These are phyloP conservation scores for Chionomys nivalis DNA, from an alignment of 2,113 vertebrate species.

Conservation along the genomic window DNA sequence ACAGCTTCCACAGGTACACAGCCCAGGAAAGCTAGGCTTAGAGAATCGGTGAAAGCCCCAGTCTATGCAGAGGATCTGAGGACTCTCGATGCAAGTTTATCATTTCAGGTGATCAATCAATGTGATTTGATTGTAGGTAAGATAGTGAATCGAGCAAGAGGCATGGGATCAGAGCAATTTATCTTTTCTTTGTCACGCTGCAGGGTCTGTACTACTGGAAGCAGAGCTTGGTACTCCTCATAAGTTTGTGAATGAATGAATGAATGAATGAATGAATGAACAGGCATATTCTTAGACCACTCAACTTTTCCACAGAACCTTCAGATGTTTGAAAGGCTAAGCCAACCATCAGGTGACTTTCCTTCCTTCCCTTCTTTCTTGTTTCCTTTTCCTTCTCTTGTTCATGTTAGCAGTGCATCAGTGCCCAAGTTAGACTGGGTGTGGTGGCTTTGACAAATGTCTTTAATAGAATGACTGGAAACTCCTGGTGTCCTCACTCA, in stretches of 20 bases:
- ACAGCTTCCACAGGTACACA: background rate
- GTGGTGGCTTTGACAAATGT: background rate
- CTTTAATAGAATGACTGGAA: background rate
- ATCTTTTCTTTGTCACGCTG: background rate
- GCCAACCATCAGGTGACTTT: background rate
- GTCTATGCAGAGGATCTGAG: background rate
- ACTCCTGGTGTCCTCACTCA: background rate
- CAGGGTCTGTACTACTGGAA: rapidly evolving
- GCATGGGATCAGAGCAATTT: background rate
- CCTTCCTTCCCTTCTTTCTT: rapidly evolving
- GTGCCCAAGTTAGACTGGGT: background rate
- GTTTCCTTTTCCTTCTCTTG: background rate
- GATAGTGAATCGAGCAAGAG: rapidly evolving
- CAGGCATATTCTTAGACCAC: background rate
- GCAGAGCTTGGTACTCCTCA: rapidly evolving
- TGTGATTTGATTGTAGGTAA: background rate
- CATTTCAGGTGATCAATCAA: background rate
- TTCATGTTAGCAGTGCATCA: background rate
- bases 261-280: background rate
- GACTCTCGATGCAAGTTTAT: background rate
- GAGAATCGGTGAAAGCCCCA: background rate
- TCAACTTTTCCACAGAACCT: background rate
- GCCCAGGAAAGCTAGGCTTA: background rate
- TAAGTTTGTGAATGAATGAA: background rate
- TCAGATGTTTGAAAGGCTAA: background rate